Base-by-base conservation (phyloP, 2,888 invertebrate species). In the Epinotia bilunana region DNA sequence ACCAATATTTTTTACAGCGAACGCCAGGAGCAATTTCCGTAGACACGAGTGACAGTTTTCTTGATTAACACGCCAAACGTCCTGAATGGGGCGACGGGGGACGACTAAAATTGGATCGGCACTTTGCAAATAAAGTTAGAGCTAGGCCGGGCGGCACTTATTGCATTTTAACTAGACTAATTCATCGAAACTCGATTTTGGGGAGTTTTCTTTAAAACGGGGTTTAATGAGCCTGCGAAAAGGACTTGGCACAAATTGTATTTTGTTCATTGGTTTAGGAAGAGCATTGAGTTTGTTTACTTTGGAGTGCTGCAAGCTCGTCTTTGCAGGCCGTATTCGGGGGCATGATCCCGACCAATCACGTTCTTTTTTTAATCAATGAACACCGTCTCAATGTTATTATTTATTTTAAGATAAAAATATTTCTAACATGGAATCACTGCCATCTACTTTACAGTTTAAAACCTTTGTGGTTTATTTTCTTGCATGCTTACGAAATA, bases 141-240 rank as follows among this genome's bases (percentile, higher is more conserved):
- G 83, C 85, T 85, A 82, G 84, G 84, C 83, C 82, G 84, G 80
- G 82, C 87, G 85, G 86, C 88, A 89, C 90, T 91, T 91, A 91
- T 90, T 90, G 91, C 90, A 90, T 90, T 90, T 89, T 90, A 91
- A 91, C 89, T 86, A 88, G 84, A 88, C 86, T 91, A 91, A 92
- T 90, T 90, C 87, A 90, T 89, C 81, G 89, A 81, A 90, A 89
- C 85, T 89, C 86, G 82, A 88, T 88, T 90, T 86, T 79, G 82
- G 81, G 77, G 78, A 80, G 67, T 75, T 75, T 82, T 83, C 80
- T 83, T 84, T 79, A 80, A 85, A 87, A 83, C 84, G 77, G 76
- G 79, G 78, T 76, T 77, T 76, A 85, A 82, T 80, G 79, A 78
- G 76, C 65, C 20, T 16, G 53, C 53, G 55, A 43, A 64, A 68